Conservation (phyloP, 2,888 invertebrate species). For the Tillus elongatus region DNA sequence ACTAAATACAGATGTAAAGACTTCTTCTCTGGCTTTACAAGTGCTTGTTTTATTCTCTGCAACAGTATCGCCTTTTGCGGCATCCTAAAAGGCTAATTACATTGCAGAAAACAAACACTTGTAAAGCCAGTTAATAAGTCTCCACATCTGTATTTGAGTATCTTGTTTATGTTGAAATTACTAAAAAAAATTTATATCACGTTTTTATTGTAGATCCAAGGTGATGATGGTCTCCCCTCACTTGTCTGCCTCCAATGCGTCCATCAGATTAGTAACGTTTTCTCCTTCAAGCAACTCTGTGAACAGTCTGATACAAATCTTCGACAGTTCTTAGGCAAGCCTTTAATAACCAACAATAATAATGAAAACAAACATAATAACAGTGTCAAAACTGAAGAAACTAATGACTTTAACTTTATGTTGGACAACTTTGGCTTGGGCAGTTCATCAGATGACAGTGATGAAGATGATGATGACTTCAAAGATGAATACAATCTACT, state of each 20-base stretch:
- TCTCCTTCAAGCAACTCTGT: conserved; percentile 44
- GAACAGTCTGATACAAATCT: conserved; percentile 42
- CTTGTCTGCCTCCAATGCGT: conserved; percentile 43
- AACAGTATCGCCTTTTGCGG: too few species aligned
- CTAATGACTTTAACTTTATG: conserved; percentile 27
- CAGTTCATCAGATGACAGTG: conserved; percentile 35
- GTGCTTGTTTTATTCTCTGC: too few species aligned
- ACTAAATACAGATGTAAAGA: too few species aligned
- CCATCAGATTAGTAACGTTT: conserved; percentile 42
- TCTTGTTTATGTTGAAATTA: background rate
- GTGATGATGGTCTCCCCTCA: conserved; percentile 42
- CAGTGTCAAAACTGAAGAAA: conserved; percentile 19
- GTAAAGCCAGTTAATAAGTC: too few species aligned
- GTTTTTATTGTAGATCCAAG: conserved; percentile 36
- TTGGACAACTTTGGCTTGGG: conserved; percentile 36
- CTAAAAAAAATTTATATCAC: background rate
- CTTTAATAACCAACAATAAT: conserved; percentile 26
- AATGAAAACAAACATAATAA: conserved; percentile 27
- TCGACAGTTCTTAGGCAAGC: conserved; percentile 39
- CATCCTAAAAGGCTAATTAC: too few species aligned
- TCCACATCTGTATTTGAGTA: too few species aligned
- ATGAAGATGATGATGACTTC: conserved; percentile 35
- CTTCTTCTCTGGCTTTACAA: too few species aligned
- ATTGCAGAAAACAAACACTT: too few species aligned
- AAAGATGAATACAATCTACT: conserved; percentile 33